Conservation (phyloP, 1,140 invertebrate species). For the Diabrotica undecimpunctata region DNA sequence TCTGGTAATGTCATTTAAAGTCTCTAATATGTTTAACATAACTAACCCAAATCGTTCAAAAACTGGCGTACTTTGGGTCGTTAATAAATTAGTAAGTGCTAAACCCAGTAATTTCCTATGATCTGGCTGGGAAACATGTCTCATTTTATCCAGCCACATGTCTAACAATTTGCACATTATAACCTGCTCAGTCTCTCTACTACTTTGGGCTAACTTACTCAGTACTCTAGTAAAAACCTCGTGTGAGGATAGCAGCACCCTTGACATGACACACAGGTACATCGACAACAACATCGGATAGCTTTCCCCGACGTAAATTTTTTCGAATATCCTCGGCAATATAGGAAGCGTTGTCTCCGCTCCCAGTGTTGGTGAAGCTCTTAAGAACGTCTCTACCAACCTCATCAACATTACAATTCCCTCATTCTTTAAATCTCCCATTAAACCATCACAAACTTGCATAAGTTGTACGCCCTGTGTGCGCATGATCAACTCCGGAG, state of each 20-base stretch:
- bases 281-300: constrained; percentile 69
- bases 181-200: constrained; percentile 50
- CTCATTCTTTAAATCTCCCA: constrained; percentile 75
- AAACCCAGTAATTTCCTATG: constrained; percentile 78
- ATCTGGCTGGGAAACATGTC: constrained; percentile 71
- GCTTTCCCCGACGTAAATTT: constrained; percentile 62
- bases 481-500: constrained; percentile 73
- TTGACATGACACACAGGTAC: constrained; percentile 71
- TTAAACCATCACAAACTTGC: constrained; percentile 61
- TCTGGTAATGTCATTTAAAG: constrained; percentile 81
- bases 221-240: constrained; percentile 66
- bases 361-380: constrained; percentile 60
- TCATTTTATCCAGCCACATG: constrained; percentile 77
- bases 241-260: constrained; percentile 72
- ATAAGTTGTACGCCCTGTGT: constrained; percentile 68
- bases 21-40: constrained; percentile 74
- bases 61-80: constrained; percentile 63
- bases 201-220: constrained; percentile 51
- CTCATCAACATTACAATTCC: constrained; percentile 71
- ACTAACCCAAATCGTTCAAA: constrained; percentile 72
- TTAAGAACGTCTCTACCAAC: constrained; percentile 69
- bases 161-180: constrained; percentile 69
- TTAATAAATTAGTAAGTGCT: constrained; percentile 75
- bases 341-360: constrained; percentile 64
- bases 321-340: constrained; percentile 64